phyloP scores from a whole-genome alignment of 2,797 vertebrate genomes.

The Lepilemur ruficaudatus region DNA sequence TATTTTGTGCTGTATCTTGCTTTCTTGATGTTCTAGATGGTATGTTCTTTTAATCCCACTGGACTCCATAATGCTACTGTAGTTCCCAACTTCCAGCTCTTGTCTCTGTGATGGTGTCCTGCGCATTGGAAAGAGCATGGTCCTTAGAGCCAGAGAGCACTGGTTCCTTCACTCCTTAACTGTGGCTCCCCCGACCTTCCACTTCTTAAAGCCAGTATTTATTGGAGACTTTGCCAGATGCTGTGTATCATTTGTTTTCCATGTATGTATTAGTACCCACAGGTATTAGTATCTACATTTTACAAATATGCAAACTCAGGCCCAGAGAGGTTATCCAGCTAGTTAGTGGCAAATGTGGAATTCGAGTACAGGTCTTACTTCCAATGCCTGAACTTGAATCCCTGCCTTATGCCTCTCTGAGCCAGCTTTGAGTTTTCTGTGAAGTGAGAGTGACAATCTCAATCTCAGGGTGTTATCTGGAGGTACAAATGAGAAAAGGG shows the following conservation, averaged over 20 bases:
- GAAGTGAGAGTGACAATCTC: background rate
- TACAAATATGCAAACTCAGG: background rate
- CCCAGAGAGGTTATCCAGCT: background rate
- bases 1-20: background rate
- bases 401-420: background rate
- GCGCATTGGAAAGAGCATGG: background rate
- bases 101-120: rapidly evolving
- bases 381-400: background rate
- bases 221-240: background rate
- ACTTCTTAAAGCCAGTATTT: background rate
- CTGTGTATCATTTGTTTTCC: background rate
- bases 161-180: no score
- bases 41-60: background rate
- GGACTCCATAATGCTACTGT: background rate
- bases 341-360: background rate
- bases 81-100: background rate
- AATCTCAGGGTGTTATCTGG: background rate
- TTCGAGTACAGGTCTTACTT: background rate
- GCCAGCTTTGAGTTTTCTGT: background rate
- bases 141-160: background rate
- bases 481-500: background rate
- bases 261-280: background rate
- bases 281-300: background rate
- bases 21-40: background rate
- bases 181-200: background rate